Base-by-base conservation (phyloP, 2,797 vertebrate genomes). In the Pseudomugil tenellus region DNA sequence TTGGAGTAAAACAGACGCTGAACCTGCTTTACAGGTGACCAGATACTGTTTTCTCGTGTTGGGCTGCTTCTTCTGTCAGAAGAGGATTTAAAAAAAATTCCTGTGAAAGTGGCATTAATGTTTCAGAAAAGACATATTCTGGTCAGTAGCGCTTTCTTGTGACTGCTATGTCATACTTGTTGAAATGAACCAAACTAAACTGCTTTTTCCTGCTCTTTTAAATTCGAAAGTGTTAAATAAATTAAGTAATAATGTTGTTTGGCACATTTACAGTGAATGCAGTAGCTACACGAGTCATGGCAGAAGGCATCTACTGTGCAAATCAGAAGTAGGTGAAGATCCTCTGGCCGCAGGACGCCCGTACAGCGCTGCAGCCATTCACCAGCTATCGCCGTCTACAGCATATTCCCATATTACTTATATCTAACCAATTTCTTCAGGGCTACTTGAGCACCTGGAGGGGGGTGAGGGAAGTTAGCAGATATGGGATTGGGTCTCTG, bases 361-460 rank as follows among this genome's bases (percentile, higher is more conserved):
- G 57, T 67, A 77, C 83, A 78, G 74, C 19, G 64, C 69, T 74
- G 77, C 76, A 79, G 76, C 87, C 68, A 84, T 91, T 91, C 84
- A 83, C 65, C 70, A 35, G 84, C 81, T 90, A 92, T 92, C 91
- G 63, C 80, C 74, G 83, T 88, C 77, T 78, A 77, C 79, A 35
- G 84, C 85, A 91, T 91, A 92, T 91, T 92, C 84, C 87, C 70
- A 81, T 87, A 86, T 91, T 88, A 88, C 89, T 87, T 92, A 79
- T 92, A 92, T 92, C 90, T 91, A 79, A 77, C 87, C n/a, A 89
- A 84, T 84, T 93, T 94, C 90, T 91, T 81, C 84, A 89, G 88
- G 89, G 89, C 90, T 91, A 88, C 87, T 89, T 84, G 87, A 90
- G 80, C 91, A 94, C 76, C 84, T 93, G 91, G 77, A 84, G 87